phyloP scores from a whole-genome alignment of 2,113 vertebrate species.

The Columbina picui region DNA sequence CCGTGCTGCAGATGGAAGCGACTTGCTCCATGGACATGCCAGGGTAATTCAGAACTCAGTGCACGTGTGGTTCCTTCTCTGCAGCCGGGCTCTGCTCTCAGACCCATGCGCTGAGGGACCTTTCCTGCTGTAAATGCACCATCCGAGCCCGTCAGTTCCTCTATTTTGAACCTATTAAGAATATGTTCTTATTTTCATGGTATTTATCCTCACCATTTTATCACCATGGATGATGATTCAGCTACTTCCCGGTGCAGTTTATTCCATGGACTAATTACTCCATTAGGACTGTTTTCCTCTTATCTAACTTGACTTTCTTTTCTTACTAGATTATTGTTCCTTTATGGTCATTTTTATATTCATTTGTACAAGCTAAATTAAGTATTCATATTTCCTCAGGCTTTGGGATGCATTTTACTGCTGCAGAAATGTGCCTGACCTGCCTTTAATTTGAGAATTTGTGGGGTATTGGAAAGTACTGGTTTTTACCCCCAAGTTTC shows the following conservation, averaged over 20 bases:
- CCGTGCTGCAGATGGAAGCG: accelerated
- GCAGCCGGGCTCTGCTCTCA: neutral
- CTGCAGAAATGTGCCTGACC: neutral
- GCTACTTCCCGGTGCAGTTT: neutral
- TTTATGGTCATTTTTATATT: constrained; percentile 35
- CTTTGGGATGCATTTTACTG: constrained; percentile 38
- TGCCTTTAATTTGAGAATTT: neutral
- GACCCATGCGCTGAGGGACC: neutral
- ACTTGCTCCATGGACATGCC: neutral
- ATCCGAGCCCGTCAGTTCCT: neutral
- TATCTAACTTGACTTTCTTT: constrained; percentile 48
- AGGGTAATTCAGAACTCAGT: neutral
- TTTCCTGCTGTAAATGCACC: neutral
- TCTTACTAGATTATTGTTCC: constrained; percentile 28
- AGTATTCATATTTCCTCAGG: constrained; percentile 39
- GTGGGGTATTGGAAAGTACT: neutral
- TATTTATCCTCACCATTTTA: neutral
- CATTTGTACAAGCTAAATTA: constrained; percentile 45
- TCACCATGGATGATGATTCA: neutral
- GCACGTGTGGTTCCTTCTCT: neutral
- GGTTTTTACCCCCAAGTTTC: neutral
- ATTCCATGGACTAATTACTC: constrained; percentile 43
- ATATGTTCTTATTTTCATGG: neutral
- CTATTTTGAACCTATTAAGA: neutral
- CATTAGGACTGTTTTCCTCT: constrained; percentile 43